Evolutionary conservation across 2,113 vertebrate genomes (phyloP), one percentile per base, ranked within the genome.

Genomic region (Equus quagga): DNA sequence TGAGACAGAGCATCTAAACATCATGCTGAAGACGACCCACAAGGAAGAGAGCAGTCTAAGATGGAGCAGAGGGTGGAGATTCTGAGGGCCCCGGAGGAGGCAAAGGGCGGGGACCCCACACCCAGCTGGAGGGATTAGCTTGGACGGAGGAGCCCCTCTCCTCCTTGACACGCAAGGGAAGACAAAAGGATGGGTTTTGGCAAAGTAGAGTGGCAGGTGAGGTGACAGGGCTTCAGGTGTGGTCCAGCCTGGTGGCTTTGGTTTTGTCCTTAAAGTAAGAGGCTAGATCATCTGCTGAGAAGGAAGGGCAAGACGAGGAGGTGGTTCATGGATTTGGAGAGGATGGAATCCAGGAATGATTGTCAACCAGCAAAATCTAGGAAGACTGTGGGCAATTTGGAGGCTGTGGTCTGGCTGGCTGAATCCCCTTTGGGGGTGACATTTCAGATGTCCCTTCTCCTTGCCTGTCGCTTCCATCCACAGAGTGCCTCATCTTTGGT

Each of bases 331-430:
- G 44, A 28, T 9, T 84, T 6, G 0, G 9, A 21, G 18, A 73
- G 31, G 46, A 78, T 19, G 49, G n/a, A 81, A 18, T 62, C 26
- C 11, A 36, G 78, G 46, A 75, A 49, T 64, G 54, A 17, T 10
- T 31, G 13, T n/a, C 14, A 1, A 64, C 36, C 24, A 60, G 82
- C 36, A 69, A 93, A 51, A 56, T 65, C 15, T 24, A 93, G n/a
- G 80, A 56, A 91, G 94, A 56, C 44, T 60, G 41, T 1, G 41
- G 69, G 56, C 78, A 78, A 87, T 87, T 95, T 86, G 82, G 44
- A 88, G 91, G 94, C 84, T 97, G 90, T 33, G 58, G 92, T 54
- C 90, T 94, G 96, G 67, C 94, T 89, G 85, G 89, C 92, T 67
- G 92, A 51, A 49, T 23, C 56, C 15, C 1, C 83, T 36, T 0